Evolutionary conservation across 2,888 invertebrate genomes (phyloP).

Genomic region (Epiblema foenella): DNA sequence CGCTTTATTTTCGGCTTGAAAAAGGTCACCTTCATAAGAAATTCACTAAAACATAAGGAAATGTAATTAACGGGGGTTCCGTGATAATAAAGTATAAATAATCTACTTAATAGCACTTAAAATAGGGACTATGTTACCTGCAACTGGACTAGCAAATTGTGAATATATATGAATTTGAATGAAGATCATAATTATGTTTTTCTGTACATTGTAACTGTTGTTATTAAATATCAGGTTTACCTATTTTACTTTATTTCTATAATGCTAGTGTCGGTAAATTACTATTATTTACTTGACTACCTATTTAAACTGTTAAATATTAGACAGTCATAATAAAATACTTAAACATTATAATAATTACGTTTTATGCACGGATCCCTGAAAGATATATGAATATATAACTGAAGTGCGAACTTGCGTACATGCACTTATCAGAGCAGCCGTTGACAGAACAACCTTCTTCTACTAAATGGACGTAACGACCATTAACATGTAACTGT

Average conservation of each 20-base stretch:
- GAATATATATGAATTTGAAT: neutral
- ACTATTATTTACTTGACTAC: too few relatives aligned
- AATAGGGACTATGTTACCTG: neutral
- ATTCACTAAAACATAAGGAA: constrained; percentile 53
- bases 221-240: too few relatives aligned
- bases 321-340: too few relatives aligned
- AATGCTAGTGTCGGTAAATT: too few relatives aligned
- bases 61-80: constrained; percentile 54
- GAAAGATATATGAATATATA: constrained; percentile 50
- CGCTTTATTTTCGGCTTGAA: constrained; percentile 60
- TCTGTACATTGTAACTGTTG: too few relatives aligned
- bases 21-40: constrained; percentile 49
- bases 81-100: constrained; percentile 53
- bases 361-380: constrained; percentile 33
- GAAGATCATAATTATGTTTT: neutral
- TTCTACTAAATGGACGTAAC: neutral
- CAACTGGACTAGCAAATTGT: neutral
- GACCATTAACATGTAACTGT: too few relatives aligned
- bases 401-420: constrained; percentile 57
- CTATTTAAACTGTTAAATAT: too few relatives aligned
- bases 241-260: too few relatives aligned
- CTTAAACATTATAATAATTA: too few relatives aligned
- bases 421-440: constrained; percentile 63
- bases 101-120: neutral
- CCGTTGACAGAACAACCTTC: neutral